Conservation (phyloP, 1,140 invertebrate species). For the Prorops nasuta region DNA sequence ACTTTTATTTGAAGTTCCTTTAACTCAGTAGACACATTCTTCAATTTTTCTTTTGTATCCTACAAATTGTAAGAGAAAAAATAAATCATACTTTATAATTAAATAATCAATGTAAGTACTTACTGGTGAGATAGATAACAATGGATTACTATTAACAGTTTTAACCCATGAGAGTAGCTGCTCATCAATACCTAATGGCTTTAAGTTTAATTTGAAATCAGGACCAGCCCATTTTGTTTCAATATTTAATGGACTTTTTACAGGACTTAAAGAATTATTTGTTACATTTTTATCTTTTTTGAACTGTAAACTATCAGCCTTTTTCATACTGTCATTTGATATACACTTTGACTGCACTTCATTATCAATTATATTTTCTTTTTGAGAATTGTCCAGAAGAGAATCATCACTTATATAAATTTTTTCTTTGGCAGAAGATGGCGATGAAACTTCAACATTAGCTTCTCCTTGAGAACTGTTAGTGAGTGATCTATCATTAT, state of each 20-base stretch:
- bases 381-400: too few relatives aligned
- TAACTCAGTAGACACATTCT: conserved; percentile 24
- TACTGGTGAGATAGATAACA: conserved; percentile 25
- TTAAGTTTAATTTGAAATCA: conserved; percentile 26
- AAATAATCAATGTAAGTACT: conserved; percentile 11
- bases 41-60: conserved; percentile 31
- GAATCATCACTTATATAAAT: too few relatives aligned
- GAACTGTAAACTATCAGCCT: too few relatives aligned
- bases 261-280: background rate
- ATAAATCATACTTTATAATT: background rate
- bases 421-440: too few relatives aligned
- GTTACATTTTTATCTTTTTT: too few relatives aligned
- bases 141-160: conserved; percentile 16
- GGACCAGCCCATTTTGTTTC: conserved; percentile 23
- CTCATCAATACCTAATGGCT: conserved; percentile 33
- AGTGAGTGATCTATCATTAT: too few relatives aligned
- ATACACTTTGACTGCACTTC: too few relatives aligned
- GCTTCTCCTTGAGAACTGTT: too few relatives aligned
- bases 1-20: conserved; percentile 40
- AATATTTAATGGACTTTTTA: background rate
- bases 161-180: conserved; percentile 34
- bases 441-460: too few relatives aligned
- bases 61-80: conserved; percentile 19
- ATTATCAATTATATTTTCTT: too few relatives aligned
- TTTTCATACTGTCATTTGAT: too few relatives aligned